A percentile compares a stretch with the other conserved stretches of the same genome.
Evolutionary conservation across 2,797 vertebrate species (phyloP).

Genomic region (Sebastes kiyomatsui): DNA sequence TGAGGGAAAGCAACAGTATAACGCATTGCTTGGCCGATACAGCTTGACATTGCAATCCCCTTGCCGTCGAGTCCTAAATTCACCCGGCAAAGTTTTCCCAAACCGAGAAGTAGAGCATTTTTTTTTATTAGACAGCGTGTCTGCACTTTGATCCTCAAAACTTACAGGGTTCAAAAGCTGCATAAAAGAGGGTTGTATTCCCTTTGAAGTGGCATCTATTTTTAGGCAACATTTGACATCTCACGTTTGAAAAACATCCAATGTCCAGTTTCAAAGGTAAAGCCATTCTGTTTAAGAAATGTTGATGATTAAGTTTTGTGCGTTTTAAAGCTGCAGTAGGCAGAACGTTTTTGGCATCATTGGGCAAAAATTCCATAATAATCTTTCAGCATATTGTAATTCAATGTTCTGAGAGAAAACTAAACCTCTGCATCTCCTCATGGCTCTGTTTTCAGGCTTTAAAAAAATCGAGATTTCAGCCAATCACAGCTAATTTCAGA

Average conservation of each 20-base stretch:
- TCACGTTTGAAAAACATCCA: slow-evolving; percentile 1
- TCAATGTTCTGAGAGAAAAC: no score
- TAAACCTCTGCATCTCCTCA: no score
- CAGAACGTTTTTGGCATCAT: no score
- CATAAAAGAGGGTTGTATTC: slow-evolving; percentile 44
- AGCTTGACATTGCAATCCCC: slow-evolving; percentile 73
- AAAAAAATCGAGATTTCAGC: no score
- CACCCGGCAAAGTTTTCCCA: slow-evolving; percentile 54
- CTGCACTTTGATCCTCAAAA: slow-evolving; percentile 64
- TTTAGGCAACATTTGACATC: slow-evolving; percentile 49
- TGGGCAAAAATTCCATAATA: no score
- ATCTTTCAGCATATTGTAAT: no score
- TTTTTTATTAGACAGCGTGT: slow-evolving; percentile 33
- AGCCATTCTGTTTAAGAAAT: not conserved
- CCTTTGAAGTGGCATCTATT: slow-evolving; percentile 61
- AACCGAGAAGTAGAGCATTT: slow-evolving; percentile 48
- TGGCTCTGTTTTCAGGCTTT: no score
- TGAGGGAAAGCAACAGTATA: slow-evolving; percentile 63
- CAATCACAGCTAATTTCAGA: no score
- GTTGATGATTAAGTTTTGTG: not conserved
- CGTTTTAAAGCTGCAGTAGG: no score
- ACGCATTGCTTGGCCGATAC: slow-evolving; percentile 65
- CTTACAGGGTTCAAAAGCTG: slow-evolving; percentile 53
- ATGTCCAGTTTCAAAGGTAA: not conserved
- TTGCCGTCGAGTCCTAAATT: slow-evolving; percentile 61